phyloP scores from a whole-genome alignment of 2,797 vertebrate genomes.

The Trachops cirrhosus region DNA sequence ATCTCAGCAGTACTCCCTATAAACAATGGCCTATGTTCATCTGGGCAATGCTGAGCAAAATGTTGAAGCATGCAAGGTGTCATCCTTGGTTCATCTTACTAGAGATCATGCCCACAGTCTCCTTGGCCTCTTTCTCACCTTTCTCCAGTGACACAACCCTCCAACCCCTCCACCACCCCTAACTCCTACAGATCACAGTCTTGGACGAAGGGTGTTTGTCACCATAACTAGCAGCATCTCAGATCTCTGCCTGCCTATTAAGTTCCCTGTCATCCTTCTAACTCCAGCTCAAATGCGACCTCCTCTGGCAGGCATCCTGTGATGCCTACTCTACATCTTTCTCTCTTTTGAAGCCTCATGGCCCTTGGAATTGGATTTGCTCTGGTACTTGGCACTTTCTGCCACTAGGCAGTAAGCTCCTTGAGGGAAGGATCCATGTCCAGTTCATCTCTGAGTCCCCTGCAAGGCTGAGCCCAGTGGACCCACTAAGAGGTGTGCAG shows the following conservation, averaged over 20 bases:
- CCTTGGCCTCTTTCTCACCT: background rate
- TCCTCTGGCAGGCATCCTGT: background rate
- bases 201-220: background rate
- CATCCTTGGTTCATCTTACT: background rate
- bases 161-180: background rate
- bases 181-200: background rate
- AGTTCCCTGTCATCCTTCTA: background rate
- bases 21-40: background rate
- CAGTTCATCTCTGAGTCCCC: constrained; percentile 47
- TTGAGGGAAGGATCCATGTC: constrained; percentile 49
- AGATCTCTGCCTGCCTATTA: background rate
- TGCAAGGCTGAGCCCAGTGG: background rate
- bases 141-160: background rate
- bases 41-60: background rate
- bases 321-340: background rate
- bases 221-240: background rate
- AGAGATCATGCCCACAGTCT: background rate
- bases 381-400: constrained; percentile 3
- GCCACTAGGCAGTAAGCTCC: background rate
- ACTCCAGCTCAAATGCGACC: constrained; percentile 28
- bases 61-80: background rate
- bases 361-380: background rate
- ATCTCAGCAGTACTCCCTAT: background rate
- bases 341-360: constrained; percentile 29
- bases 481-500: background rate